These are phyloP conservation scores for Cactoblastis cactorum DNA, from an alignment of 2,888 invertebrate species.

Conservation along the genomic window DNA sequence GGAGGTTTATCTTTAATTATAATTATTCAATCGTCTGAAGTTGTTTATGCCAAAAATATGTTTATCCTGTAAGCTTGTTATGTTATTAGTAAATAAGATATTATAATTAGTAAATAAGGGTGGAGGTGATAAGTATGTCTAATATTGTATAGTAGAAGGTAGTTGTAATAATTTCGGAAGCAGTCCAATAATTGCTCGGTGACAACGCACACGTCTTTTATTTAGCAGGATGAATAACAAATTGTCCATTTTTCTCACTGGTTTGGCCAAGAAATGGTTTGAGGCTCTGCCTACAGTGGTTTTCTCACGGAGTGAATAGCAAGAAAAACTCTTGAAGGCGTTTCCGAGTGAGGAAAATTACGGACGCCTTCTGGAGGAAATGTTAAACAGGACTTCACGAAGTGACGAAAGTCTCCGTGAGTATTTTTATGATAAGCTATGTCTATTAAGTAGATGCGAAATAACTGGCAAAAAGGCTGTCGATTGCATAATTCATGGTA, in stretches of 20 bases:
- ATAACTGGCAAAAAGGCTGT: slow-evolving; percentile 21
- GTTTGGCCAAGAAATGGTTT: slow-evolving; percentile 26
- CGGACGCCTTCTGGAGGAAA: slow-evolving; percentile 22
- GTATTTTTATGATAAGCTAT: slow-evolving; percentile 23
- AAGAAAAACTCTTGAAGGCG: slow-evolving; percentile 22
- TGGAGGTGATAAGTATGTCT: no score
- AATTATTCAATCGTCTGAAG: no score
- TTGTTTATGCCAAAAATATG: no score
- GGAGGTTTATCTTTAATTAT: no score
- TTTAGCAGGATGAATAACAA: background rate
- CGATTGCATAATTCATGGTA: slow-evolving; percentile 19
- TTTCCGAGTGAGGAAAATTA: slow-evolving; percentile 25
- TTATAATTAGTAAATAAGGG: no score
- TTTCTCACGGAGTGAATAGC: slow-evolving; percentile 27
- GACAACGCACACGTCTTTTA: background rate
- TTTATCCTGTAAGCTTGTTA: no score
- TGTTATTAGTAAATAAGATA: no score
- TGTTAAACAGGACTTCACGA: slow-evolving; percentile 17
- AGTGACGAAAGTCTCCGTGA: slow-evolving; percentile 16
- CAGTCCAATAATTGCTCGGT: no score
- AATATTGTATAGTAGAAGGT: no score
- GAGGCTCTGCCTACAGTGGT: slow-evolving; percentile 20
- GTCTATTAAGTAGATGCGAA: slow-evolving; percentile 19
- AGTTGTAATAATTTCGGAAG: no score
- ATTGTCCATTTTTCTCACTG: no score